phyloP scores from a whole-genome alignment of 2,888 invertebrate genomes.

The Cryptophagus acutangulus region DNA sequence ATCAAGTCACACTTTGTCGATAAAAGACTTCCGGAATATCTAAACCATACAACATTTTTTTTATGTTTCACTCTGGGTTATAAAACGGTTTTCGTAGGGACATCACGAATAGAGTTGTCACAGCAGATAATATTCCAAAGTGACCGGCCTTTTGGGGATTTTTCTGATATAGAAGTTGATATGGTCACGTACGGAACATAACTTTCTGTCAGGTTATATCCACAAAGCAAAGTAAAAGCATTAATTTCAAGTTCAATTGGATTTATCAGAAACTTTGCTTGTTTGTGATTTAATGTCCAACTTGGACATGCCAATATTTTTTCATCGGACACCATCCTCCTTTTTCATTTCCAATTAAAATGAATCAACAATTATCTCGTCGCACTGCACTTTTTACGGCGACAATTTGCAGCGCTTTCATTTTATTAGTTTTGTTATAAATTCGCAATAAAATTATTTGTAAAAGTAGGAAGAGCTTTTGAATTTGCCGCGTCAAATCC shows the following conservation, averaged over 20 bases:
- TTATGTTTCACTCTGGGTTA: too few species aligned
- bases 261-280: slow-evolving; percentile 17
- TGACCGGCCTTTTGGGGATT: slow-evolving; percentile 10
- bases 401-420: too few species aligned
- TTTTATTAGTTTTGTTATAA: too few species aligned
- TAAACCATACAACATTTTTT: too few species aligned
- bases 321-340: slow-evolving; percentile 4
- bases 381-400: too few species aligned
- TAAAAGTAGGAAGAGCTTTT: too few species aligned
- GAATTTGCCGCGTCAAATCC: too few species aligned
- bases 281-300: slow-evolving; percentile 18
- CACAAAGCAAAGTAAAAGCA: slow-evolving; percentile 20
- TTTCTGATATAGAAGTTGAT: slow-evolving; percentile 14
- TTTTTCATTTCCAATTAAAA: not conserved
- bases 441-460: too few species aligned
- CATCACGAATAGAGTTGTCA: slow-evolving; percentile 6
- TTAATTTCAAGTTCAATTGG: slow-evolving; percentile 21
- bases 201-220: slow-evolving; percentile 15
- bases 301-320: slow-evolving; percentile 13
- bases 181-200: slow-evolving; percentile 17
- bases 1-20: too few species aligned
- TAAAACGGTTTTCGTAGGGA: slow-evolving; percentile 6
- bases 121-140: slow-evolving; percentile 6
- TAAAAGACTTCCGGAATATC: too few species aligned
- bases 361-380: not conserved